A percentile compares a stretch with the other conserved stretches of the same genome.
Conservation (phyloP, 2,113 vertebrate species). For the Mustelus asterias region DNA sequence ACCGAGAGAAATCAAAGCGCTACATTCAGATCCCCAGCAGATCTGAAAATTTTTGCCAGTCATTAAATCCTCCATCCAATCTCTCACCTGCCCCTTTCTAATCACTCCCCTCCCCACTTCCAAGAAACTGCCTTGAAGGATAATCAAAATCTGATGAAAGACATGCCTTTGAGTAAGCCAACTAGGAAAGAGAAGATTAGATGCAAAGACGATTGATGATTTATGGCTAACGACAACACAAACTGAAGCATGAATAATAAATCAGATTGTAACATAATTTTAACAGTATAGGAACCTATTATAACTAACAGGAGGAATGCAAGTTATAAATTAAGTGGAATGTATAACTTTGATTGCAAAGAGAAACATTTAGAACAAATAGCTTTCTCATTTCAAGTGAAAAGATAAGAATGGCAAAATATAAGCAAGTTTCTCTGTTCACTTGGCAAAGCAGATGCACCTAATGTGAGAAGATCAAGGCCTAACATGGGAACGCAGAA, state of each 20-base stretch:
- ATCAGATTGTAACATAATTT: background rate
- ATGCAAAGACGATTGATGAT: background rate
- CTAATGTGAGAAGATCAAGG: background rate
- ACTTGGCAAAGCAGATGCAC: background rate
- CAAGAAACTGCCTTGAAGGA: too few species aligned
- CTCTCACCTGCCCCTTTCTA: too few species aligned
- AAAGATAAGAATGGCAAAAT: background rate
- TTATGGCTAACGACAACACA: background rate
- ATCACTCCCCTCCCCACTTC: too few species aligned
- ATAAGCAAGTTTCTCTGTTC: background rate
- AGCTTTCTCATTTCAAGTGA: background rate
- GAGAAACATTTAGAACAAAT: too few species aligned
- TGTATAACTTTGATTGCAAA: background rate
- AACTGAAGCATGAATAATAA: background rate
- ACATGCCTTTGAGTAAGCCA: background rate
- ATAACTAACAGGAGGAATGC: background rate
- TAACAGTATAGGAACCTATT: background rate
- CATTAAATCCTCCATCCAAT: too few species aligned
- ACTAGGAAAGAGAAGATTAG: background rate
- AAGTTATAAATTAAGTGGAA: background rate
- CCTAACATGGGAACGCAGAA: background rate
- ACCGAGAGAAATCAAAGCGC: too few species aligned
- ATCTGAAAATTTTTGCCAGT: too few species aligned
- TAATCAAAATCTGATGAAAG: too few species aligned
- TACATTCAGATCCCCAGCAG: too few species aligned